Conservation (phyloP, 1,140 invertebrate species). For the Drosophila sulfurigaster region DNA sequence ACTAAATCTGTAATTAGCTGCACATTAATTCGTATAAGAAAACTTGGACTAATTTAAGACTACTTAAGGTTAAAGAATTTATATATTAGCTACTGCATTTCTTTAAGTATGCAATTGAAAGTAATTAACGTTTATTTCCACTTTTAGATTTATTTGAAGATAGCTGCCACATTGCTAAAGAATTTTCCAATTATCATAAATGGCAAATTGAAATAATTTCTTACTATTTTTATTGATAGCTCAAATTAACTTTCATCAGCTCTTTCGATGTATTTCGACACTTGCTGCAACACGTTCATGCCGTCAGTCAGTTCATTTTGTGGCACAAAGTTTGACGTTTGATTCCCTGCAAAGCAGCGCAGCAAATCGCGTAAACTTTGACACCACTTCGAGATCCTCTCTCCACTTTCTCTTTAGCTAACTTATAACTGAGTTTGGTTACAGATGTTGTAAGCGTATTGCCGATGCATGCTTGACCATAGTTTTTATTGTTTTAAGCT, state of each 20-base stretch:
- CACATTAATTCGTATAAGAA: no score
- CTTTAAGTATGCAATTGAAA: no score
- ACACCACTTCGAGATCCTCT: background rate
- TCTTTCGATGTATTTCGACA: background rate
- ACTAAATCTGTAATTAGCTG: no score
- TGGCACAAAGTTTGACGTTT: conserved; percentile 35
- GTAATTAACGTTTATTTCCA: background rate
- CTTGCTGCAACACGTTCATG: conserved; percentile 1
- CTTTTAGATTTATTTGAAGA: background rate
- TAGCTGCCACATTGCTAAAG: background rate
- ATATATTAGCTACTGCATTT: no score
- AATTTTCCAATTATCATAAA: no score
- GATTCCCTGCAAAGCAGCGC: conserved; percentile 40
- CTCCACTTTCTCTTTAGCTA: background rate
- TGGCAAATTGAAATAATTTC: no score
- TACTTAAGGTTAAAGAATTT: no score
- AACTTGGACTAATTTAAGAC: no score
- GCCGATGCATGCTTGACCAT: conserved; percentile 24
- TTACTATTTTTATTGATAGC: background rate
- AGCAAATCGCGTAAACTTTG: conserved; percentile 42
- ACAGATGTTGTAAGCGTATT: conserved; percentile 7
- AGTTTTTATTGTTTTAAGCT: conserved; percentile 70
- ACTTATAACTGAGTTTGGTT: conserved; percentile 20
- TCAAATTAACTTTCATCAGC: background rate
- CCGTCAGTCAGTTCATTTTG: conserved; percentile 43